Conservation (phyloP, 2,113 vertebrate species). For the Lepus europaeus region DNA sequence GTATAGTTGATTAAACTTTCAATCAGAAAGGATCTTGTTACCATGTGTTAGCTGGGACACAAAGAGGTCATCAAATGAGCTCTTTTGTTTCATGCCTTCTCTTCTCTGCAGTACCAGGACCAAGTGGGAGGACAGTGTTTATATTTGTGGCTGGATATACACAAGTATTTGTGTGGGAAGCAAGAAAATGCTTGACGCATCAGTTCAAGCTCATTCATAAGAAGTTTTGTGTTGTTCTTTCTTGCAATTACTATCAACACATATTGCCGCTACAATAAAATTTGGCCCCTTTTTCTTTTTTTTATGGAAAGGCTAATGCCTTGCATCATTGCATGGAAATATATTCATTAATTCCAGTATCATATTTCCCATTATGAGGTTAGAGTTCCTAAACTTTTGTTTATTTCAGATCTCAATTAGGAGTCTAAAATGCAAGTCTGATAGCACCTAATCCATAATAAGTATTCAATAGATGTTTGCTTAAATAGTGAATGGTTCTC, state of each 20-base stretch:
- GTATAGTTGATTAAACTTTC: conserved; percentile 25
- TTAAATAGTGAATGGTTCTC: background rate
- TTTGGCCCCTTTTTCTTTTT: background rate
- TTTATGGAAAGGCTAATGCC: conserved; percentile 24
- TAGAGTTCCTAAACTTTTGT: conserved; percentile 56
- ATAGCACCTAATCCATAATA: background rate
- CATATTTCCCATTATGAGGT: conserved; percentile 39
- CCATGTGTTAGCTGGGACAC: background rate
- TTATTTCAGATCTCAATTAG: conserved; percentile 71
- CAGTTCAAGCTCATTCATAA: background rate
- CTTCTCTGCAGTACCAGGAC: background rate
- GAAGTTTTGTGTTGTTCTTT: conserved; percentile 67
- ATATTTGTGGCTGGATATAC: background rate
- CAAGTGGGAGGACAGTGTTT: background rate
- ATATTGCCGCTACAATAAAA: background rate
- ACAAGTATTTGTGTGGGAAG: conserved; percentile 31
- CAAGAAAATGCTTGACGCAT: background rate
- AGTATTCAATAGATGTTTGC: background rate
- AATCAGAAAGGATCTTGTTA: background rate
- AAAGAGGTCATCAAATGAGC: background rate
- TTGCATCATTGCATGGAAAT: conserved; percentile 80
- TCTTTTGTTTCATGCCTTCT: background rate
- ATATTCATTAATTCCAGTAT: conserved; percentile 73
- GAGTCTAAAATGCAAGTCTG: conserved; percentile 7
- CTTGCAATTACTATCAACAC: background rate